Conservation (phyloP, 2,113 vertebrate species). For the Holacanthus passer region DNA sequence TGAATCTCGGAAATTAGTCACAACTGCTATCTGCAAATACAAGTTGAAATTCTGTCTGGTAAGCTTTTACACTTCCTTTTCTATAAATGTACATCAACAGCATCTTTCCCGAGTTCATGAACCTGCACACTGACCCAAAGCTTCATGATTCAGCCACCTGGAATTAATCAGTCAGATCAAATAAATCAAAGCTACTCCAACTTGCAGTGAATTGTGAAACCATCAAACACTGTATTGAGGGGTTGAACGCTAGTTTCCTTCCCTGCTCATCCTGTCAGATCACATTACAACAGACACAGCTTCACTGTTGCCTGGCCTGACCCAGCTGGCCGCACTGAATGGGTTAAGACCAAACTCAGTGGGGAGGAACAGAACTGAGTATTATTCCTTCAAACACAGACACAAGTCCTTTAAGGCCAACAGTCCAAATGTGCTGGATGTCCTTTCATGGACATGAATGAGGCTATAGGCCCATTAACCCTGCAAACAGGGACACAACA, state of each 20-base stretch:
- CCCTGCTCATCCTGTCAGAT: constrained; percentile 17
- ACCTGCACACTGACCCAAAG: neutral
- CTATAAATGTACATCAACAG: neutral
- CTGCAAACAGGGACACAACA: constrained; percentile 10
- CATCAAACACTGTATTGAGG: neutral
- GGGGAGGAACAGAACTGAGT: constrained; percentile 22
- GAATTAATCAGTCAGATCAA: neutral
- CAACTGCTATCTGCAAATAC: neutral
- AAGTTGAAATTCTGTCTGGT: neutral
- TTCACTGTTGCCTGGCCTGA: constrained; percentile 27
- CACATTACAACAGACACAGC: constrained; percentile 45
- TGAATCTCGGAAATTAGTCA: neutral
- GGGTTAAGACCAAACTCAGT: constrained; percentile 20
- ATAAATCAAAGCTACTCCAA: neutral
- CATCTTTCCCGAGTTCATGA: neutral
- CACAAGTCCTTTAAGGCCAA: constrained; percentile 35
- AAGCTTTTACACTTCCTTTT: neutral
- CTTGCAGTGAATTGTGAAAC: neutral
- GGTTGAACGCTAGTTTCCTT: neutral
- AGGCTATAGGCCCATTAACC: constrained; percentile 34
- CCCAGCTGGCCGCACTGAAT: constrained; percentile 54
- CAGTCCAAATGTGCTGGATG: constrained; percentile 5
- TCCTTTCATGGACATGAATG: constrained; percentile 56
- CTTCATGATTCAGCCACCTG: neutral
- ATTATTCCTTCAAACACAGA: constrained; percentile 42